Evolutionary conservation across 2,113 vertebrate species (phyloP), one percentile per base, ranked within the genome.

Genomic region (Glaucomys volans): DNA sequence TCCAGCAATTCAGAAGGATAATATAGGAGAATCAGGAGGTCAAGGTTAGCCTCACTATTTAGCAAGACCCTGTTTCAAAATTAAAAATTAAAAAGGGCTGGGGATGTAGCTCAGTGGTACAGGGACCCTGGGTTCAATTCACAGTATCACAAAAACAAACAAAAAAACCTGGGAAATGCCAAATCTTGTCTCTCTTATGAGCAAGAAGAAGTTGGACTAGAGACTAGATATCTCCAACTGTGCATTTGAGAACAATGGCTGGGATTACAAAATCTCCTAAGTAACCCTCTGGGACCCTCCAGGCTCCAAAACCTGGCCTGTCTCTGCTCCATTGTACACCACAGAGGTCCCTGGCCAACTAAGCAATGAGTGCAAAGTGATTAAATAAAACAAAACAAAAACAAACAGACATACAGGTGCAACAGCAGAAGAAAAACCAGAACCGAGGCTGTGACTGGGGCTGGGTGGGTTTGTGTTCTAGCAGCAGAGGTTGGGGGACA

Each of bases 301-400:
- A 18, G 4, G 32, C 26, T n/a, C 80, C 71, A 20, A 54, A 67
- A 57, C 42, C 67, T 11, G 35, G 47, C 18, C 79, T 62, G 57
- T 10, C 22, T 16, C 2, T 8, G 13, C 24, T 20, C 42, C 28
- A 69, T 42, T 17, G 30, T 0, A 2, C 20, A 64, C 8, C 50
- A 17, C 2, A 26, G 8, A 0, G 5, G 7, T 67, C 16, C 24
- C 26, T 26, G 57, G n/a, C 40, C 64, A 66, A 20, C 8, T 4
- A 22, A n/a, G 8, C 8, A 44, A 12, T 3, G 30, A 64, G 4
- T 20, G 11, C 85, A 87, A 72, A 72, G 37, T 57, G 32, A 26
- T 64, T 50, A 88, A 88, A 62, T 11, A 28, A 37, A 74, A 62
- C 24, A 62, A 37, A 74, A n/a, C 42, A 89, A 32, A 50, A 12